These are phyloP conservation scores for Ochotona princeps DNA, from an alignment of 2,113 vertebrate genomes.

Conservation along the genomic window DNA sequence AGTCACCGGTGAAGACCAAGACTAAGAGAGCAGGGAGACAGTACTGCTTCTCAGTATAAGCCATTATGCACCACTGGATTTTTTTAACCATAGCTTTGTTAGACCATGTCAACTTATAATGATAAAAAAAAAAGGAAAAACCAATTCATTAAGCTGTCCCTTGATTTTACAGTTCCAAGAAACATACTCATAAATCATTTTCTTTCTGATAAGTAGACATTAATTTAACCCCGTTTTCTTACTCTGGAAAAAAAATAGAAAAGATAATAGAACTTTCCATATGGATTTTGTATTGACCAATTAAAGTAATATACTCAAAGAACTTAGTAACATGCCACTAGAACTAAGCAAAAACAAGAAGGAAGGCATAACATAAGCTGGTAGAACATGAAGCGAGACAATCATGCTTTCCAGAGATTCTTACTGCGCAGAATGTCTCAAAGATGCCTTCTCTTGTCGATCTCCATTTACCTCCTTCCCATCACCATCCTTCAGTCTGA, in stretches of 20 bases:
- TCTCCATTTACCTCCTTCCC: background rate
- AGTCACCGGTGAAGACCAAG: background rate
- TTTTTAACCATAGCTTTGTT: background rate
- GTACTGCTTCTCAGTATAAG: background rate
- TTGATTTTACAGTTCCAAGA: background rate
- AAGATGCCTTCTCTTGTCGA: background rate
- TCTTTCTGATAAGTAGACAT: background rate
- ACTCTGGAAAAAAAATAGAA: background rate
- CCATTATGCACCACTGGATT: background rate
- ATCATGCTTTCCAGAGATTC: background rate
- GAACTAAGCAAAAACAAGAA: background rate
- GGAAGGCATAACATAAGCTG: background rate
- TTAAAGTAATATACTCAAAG: background rate
- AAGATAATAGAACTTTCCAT: background rate
- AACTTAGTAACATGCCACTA: background rate
- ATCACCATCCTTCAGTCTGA: background rate
- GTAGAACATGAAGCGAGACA: background rate
- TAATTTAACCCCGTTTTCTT: background rate
- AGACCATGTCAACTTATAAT: background rate
- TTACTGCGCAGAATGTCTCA: background rate
- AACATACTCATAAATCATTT: background rate
- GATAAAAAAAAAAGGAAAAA: background rate
- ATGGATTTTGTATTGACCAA: background rate
- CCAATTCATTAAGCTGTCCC: background rate
- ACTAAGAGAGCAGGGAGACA: background rate